These are phyloP conservation scores for Calvadosia cruxmelitensis DNA, from an alignment of 30 jellyfish, hydroid and myxozoan species.

Conservation along the genomic window DNA sequence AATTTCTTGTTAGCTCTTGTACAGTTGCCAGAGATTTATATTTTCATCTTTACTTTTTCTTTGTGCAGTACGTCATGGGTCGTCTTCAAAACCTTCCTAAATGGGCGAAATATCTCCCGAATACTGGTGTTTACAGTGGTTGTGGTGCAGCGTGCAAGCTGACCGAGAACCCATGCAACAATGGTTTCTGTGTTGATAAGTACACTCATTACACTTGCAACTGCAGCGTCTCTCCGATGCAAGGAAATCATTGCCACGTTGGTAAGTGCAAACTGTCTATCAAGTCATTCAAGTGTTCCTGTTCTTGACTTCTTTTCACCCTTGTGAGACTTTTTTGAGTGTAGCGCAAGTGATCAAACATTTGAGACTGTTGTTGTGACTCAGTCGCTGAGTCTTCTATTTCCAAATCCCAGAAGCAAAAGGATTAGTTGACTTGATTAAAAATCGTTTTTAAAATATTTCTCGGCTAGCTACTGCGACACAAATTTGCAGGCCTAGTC, in stretches of 20 bases:
- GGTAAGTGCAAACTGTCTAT: constrained; percentile 33
- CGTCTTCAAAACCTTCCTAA: constrained; percentile 60
- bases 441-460: too few species aligned
- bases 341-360: too few species aligned
- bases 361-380: too few species aligned
- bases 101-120: constrained; percentile 40
- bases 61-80: constrained; percentile 72
- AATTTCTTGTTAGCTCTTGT: too few species aligned
- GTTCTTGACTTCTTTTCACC: too few species aligned
- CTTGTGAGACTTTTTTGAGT: too few species aligned
- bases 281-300: not conserved
- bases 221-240: constrained; percentile 82
- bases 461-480: too few species aligned
- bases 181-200: constrained; percentile 84
- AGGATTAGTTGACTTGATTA: too few species aligned
- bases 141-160: constrained; percentile 91
- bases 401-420: too few species aligned
- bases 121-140: constrained; percentile 90
- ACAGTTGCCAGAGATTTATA: too few species aligned
- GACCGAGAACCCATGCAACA: constrained; percentile 73
- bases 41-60: not conserved
- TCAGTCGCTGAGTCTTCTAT: too few species aligned
- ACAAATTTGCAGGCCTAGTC: too few species aligned
- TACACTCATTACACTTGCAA: constrained; percentile 76
- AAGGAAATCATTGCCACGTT: constrained; percentile 61